phyloP scores from a whole-genome alignment of 1,140 invertebrate species.

The Panagrolaimus sp. region DNA sequence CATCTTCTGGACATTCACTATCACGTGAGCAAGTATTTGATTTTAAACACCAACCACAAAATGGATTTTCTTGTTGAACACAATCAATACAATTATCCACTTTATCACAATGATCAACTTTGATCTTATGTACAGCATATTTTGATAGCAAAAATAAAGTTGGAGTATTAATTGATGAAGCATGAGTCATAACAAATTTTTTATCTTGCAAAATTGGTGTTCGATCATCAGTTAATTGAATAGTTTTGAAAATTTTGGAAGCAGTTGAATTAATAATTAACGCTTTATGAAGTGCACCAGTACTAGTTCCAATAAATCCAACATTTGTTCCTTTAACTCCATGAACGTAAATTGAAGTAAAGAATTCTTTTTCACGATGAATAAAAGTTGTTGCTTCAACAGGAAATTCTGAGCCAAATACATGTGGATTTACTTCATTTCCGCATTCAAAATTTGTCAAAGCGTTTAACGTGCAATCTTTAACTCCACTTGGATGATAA shows the following conservation, averaged over 20 bases:
- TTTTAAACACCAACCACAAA: slow-evolving; percentile 54
- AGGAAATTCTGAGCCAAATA: slow-evolving; percentile 48
- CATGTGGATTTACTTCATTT: slow-evolving; percentile 5
- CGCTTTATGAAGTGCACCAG: slow-evolving; percentile 27
- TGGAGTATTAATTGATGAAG: neutral
- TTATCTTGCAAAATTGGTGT: slow-evolving; percentile 24
- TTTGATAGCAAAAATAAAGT: slow-evolving; percentile 22
- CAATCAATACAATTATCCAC: slow-evolving; percentile 42
- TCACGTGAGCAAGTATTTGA: slow-evolving; percentile 32
- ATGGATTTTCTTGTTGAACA: slow-evolving; percentile 49
- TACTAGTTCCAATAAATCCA: slow-evolving; percentile 53
- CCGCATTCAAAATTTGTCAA: slow-evolving; percentile 1
- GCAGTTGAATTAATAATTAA: slow-evolving; percentile 21
- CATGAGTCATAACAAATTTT: neutral
- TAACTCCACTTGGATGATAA: slow-evolving; percentile 33
- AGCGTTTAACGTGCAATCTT: slow-evolving; percentile 51
- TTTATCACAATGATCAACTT: slow-evolving; percentile 39
- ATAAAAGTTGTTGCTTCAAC: slow-evolving; percentile 35
- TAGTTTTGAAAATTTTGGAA: slow-evolving; percentile 42
- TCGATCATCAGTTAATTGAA: slow-evolving; percentile 38
- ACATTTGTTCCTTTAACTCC: slow-evolving; percentile 50
- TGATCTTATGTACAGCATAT: slow-evolving; percentile 43
- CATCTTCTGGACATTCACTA: neutral
- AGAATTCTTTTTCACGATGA: slow-evolving; percentile 32
- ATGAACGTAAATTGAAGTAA: slow-evolving; percentile 40